These are phyloP conservation scores for Maconellicoccus hirsutus DNA, from an alignment of 1,140 invertebrate species.

Conservation along the genomic window DNA sequence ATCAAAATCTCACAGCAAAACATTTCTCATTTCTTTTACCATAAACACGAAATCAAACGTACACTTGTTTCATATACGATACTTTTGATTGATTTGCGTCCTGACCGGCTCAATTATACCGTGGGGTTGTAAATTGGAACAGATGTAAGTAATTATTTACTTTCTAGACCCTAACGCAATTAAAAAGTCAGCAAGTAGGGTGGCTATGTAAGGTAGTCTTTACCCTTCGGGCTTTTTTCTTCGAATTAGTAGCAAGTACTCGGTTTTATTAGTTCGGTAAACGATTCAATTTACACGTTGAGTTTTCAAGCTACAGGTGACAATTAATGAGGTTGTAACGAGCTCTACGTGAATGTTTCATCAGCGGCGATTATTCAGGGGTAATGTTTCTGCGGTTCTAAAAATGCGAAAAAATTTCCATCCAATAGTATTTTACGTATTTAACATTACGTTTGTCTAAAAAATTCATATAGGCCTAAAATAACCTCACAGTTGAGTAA, in stretches of 20 bases:
- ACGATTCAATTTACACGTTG: neutral
- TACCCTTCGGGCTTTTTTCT: neutral
- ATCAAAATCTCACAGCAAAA: no score
- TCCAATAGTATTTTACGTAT: no score
- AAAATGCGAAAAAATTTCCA: no score
- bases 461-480: no score
- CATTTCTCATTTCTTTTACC: no score
- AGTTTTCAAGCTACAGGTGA: neutral
- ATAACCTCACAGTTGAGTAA: no score
- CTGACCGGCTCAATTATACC: neutral
- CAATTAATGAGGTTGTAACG: neutral
- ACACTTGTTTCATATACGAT: neutral
- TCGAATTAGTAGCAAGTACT: neutral
- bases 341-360: no score
- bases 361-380: no score
- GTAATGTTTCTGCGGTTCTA: no score
- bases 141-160: slow-evolving; percentile 6
- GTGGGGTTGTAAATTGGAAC: neutral
- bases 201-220: neutral
- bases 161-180: slow-evolving; percentile 3
- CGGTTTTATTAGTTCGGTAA: neutral
- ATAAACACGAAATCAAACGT: no score
- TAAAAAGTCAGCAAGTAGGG: neutral
- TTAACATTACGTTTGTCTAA: no score
- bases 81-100: neutral